Base-by-base conservation (phyloP, 1,140 invertebrate species). In the Cotesia chilonis region DNA sequence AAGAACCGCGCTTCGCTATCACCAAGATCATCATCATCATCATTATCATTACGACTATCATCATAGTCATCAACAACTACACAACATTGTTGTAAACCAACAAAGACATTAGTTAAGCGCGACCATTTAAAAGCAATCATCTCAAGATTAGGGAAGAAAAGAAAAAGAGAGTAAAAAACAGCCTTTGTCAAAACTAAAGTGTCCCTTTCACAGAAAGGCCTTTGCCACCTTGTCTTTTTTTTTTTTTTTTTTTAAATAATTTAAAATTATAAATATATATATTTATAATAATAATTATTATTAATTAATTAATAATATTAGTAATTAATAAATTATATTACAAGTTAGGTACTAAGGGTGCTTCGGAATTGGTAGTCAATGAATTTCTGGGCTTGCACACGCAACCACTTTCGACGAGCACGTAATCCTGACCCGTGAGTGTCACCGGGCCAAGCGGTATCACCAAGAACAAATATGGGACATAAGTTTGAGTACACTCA, bases 401-500 rank as follows among this genome's bases (percentile, higher is more conserved):
- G 81, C 95, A 97, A 38, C 95, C 95, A 79, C 94, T 96, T 82
- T 97, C 95, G 3, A 97, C 95, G 17, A 96, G 88, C 5, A 97
- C 94, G 86, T 97, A 97, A 86, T 96, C 95, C 82, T 96, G 94
- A 5, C 94, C 95, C 12, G 95, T 96, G 10, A 96, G 86, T 9
- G 95, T 96, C 4, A 96, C 95, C 1, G 95, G 95, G 1, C 95
- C 95, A 37, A 96, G 84, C 0, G 95, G 95, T 67, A 96, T 94
- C 60, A 96, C 95, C 80, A 96, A 88, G 85, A 96, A 97, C 71
- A 96, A 85, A 84, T 96, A 96, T 5, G 95, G 95, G 69, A 96
- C 93, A 86, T 96, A 97, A 0, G 95, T 96, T 85, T 96, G 95
- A 51, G 94, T 94, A 83, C 95, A 97, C 80, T 94, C 92, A 12